These are phyloP conservation scores for Eumacrocentrus americanus DNA, from an alignment of 2,888 invertebrate genomes.

Conservation along the genomic window DNA sequence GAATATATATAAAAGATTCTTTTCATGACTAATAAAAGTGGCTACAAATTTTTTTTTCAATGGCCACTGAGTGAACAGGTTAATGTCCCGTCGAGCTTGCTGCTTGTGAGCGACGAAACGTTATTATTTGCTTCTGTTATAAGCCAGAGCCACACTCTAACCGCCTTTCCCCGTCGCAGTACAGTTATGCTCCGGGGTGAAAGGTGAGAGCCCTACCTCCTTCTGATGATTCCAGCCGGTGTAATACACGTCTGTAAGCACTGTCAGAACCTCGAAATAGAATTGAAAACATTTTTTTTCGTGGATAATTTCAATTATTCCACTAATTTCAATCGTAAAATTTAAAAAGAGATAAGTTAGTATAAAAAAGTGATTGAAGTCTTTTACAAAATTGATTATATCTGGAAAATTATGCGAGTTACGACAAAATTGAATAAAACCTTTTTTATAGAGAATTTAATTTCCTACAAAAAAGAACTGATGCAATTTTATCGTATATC, in stretches of 20 bases:
- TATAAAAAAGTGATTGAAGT: too few relatives aligned
- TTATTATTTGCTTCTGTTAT: conserved; percentile 37
- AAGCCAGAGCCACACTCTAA: conserved; percentile 33
- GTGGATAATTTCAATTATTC: too few relatives aligned
- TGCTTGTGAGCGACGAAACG: not conserved
- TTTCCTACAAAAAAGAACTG: too few relatives aligned
- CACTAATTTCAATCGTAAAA: too few relatives aligned
- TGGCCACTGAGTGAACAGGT: not conserved
- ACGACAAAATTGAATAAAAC: too few relatives aligned
- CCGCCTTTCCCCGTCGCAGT: conserved; percentile 41
- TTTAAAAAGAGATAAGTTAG: too few relatives aligned
- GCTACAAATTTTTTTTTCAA: not conserved
- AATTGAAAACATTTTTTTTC: too few relatives aligned
- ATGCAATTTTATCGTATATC: too few relatives aligned
- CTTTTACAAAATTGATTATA: too few relatives aligned
- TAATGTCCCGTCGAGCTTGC: not conserved
- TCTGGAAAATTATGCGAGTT: too few relatives aligned
- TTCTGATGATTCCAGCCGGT: conserved; percentile 27
- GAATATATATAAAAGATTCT: not conserved
- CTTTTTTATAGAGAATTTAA: too few relatives aligned
- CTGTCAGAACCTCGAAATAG: not conserved
- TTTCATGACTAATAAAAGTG: not conserved
- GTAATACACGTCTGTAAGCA: not conserved
- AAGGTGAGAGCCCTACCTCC: conserved; percentile 43
- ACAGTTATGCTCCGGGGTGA: conserved; percentile 50